phyloP scores from a whole-genome alignment of 2,888 invertebrate genomes.

The Acanthoscelides obtectus region DNA sequence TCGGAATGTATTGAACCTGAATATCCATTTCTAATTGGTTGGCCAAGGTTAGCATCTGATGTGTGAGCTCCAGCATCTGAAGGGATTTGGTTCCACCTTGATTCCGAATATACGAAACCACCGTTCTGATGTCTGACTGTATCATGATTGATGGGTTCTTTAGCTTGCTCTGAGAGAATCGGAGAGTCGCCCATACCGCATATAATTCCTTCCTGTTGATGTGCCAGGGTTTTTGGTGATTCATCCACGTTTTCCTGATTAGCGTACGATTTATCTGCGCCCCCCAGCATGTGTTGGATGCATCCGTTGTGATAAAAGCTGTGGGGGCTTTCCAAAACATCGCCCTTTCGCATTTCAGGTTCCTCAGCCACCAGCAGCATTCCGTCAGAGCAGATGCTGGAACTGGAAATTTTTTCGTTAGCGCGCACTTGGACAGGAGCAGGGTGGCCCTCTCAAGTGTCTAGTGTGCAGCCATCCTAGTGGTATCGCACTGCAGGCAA shows the following conservation, averaged over 20 bases:
- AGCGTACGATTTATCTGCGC: conserved; percentile 5
- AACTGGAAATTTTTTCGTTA: conserved; percentile 1
- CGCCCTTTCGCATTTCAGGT: not conserved
- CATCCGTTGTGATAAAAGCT: too few species aligned
- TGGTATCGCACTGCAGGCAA: conserved; percentile 14
- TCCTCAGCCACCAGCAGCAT: conserved; percentile 8
- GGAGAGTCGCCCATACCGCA: conserved; percentile 3
- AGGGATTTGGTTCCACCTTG: conserved; percentile 13
- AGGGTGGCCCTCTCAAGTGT: conserved; percentile 8
- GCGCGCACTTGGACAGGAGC: conserved; percentile 2
- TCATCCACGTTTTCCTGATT: conserved; percentile 7
- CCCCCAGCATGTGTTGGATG: conserved; percentile 12
- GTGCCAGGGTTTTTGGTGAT: conserved; percentile 10
- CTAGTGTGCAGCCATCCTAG: conserved; percentile 14
- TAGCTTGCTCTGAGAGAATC: not conserved
- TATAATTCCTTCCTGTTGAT: conserved; percentile 11
- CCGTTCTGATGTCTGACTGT: conserved; percentile 18
- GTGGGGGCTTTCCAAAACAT: conserved; percentile 11
- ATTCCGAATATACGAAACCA: conserved; percentile 11
- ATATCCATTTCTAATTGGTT: conserved; percentile 1
- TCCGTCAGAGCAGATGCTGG: conserved; percentile 1
- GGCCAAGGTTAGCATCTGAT: not conserved
- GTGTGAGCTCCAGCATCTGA: conserved; percentile 2
- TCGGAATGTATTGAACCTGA: conserved; percentile 10
- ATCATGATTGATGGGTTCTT: conserved; percentile 4